These are phyloP conservation scores for Drosophila lowei DNA, from an alignment of 1,140 invertebrate species.

Conservation along the genomic window DNA sequence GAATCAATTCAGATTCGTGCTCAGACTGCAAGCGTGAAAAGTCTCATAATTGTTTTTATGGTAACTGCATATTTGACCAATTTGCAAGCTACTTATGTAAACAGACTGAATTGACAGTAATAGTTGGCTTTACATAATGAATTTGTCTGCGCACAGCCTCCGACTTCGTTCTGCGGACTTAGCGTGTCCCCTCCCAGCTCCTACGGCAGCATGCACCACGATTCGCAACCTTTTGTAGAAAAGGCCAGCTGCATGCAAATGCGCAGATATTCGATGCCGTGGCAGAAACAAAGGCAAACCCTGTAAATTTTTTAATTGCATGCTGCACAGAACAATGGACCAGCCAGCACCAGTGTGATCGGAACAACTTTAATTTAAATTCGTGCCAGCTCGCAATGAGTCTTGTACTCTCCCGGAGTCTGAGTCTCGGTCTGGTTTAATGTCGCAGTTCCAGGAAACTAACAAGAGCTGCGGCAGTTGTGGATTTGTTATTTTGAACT, in stretches of 20 bases:
- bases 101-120: constrained; percentile 56
- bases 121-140: constrained; percentile 68
- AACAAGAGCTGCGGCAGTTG: constrained; percentile 14
- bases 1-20: constrained; percentile 34
- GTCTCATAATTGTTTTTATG: constrained; percentile 66
- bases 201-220: constrained; percentile 17
- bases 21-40: constrained; percentile 64
- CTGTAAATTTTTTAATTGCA: constrained; percentile 69
- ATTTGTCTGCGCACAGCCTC: constrained; percentile 49
- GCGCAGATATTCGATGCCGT: constrained; percentile 39
- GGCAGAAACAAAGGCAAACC: constrained; percentile 53
- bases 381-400: constrained; percentile 47
- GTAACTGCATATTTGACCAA: constrained; percentile 57
- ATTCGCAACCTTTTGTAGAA: constrained; percentile 60
- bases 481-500: constrained; percentile 31
- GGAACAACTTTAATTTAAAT: constrained; percentile 25
- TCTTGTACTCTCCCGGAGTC: constrained; percentile 38
- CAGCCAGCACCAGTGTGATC: constrained; percentile 30
- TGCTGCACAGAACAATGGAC: constrained; percentile 67
- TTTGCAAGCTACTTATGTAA: constrained; percentile 72
- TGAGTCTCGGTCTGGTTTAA: constrained; percentile 9
- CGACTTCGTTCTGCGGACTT: constrained; percentile 22
- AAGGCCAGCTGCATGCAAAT: constrained; percentile 79
- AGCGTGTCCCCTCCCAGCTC: not conserved
- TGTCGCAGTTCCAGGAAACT: constrained; percentile 30